A percentile compares a stretch with the other conserved stretches of the same genome.
Conservation (phyloP, 1,140 invertebrate genomes). For the Chionoecetes opilio region DNA sequence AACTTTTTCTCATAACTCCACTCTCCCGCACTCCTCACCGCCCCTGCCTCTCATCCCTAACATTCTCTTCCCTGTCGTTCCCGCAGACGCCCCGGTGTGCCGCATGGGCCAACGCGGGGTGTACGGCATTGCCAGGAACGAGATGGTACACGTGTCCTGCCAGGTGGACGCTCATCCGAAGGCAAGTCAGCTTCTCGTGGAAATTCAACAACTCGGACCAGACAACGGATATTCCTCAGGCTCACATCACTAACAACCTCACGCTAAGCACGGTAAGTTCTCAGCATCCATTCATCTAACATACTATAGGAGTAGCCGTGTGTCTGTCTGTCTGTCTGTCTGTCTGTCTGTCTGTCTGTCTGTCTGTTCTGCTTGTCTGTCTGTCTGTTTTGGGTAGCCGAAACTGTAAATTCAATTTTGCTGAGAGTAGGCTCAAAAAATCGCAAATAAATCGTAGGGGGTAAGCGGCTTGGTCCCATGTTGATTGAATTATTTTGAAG, state of each 20-base stretch:
- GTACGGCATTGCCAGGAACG: slow-evolving; percentile 93
- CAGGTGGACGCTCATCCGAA: slow-evolving; percentile 94
- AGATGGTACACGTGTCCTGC: slow-evolving; percentile 91
- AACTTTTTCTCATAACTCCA: background rate
- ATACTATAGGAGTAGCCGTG: too few species aligned
- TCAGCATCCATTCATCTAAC: background rate
- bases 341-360: too few species aligned
- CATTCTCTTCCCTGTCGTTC: background rate
- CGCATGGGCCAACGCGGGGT: slow-evolving; percentile 85
- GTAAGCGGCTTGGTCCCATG: too few species aligned
- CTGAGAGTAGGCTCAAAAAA: too few species aligned
- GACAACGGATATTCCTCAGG: slow-evolving; percentile 67
- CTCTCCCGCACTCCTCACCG: background rate
- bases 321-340: too few species aligned
- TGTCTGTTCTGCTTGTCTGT: too few species aligned
- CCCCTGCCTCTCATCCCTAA: background rate
- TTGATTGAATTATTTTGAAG: too few species aligned
- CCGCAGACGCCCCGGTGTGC: slow-evolving; percentile 93
- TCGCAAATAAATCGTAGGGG: too few species aligned
- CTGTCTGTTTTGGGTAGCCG: too few species aligned
- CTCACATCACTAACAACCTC: slow-evolving; percentile 77
- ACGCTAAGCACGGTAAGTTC: slow-evolving; percentile 77
- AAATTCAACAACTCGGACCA: slow-evolving; percentile 90
- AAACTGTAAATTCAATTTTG: too few species aligned
- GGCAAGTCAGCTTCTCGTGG: slow-evolving; percentile 92